Evolutionary conservation across 2,113 vertebrate species (phyloP).

Genomic region (Aepyceros melampus): DNA sequence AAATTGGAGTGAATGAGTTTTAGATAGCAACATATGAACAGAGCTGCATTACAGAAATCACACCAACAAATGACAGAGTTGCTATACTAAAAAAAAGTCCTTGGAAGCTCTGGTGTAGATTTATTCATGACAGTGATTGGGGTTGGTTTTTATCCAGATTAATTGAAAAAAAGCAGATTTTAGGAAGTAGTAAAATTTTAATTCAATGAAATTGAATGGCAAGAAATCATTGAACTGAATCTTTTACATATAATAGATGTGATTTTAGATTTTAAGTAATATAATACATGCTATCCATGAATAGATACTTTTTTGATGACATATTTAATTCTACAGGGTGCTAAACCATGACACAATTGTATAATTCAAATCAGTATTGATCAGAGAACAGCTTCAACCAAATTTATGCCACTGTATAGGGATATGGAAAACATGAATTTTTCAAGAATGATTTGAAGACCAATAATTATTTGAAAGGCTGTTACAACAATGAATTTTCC

Average conservation of each 20-base stretch:
- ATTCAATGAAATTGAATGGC: slow-evolving; percentile 24
- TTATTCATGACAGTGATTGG: neutral
- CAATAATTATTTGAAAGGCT: slow-evolving; percentile 17
- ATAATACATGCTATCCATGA: neutral
- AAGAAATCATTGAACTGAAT: neutral
- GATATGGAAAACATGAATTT: slow-evolving; percentile 47
- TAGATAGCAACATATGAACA: neutral
- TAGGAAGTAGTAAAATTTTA: slow-evolving; percentile 11
- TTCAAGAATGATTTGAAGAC: slow-evolving; percentile 39
- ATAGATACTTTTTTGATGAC: slow-evolving; percentile 40
- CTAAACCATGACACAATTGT: slow-evolving; percentile 52
- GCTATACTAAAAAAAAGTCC: neutral
- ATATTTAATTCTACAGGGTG: slow-evolving; percentile 60
- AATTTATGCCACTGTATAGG: slow-evolving; percentile 40
- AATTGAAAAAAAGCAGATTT: slow-evolving; percentile 36
- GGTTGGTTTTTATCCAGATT: neutral
- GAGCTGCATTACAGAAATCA: neutral
- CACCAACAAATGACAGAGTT: slow-evolving; percentile 16
- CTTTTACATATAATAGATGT: slow-evolving; percentile 17
- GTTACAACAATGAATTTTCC: slow-evolving; percentile 1
- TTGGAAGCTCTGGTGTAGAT: neutral
- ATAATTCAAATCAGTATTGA: slow-evolving; percentile 62
- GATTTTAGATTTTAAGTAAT: slow-evolving; percentile 50
- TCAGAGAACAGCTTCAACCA: slow-evolving; percentile 38
- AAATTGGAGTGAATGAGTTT: slow-evolving; percentile 33